Evolutionary conservation across 1,140 invertebrate genomes (phyloP), one percentile per base, ranked within the genome.

Genomic region (Pogonomyrmex barbatus): DNA sequence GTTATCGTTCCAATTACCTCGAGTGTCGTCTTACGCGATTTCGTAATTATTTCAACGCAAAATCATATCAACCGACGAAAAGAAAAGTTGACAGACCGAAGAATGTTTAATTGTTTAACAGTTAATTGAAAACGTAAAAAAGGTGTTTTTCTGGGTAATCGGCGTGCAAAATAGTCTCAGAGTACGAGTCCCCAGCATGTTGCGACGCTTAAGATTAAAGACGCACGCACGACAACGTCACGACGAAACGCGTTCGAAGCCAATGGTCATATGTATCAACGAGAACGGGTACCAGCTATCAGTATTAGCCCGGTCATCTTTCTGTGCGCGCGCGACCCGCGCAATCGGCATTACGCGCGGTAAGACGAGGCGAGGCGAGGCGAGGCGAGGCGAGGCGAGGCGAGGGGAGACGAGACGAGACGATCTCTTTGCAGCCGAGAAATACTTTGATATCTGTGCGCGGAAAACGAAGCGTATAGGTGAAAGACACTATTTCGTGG

Each of bases 261-360:
- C 84, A 89, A 89, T 85, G 78, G 87, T 87, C 75, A 82, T 79
- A 87, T 87, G 79, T 82, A 87, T 85, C 63, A 70, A 67, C 70
- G 65, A 70, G 68, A 83, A 30, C 76, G 86, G 79, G 87, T 88
- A 82, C 77, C 81, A 87, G 87, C 92, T 93, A 92, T 91, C 92
- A 93, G 92, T 93, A 92, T 93, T 93, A 92, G 81, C 86, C 86
- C 86, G 91, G 85, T 91, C 85, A 91, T 91, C 89, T 83, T 88
- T 78, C 56, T 67, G 90, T 50, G 77, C 77, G 68, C 78, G 85
- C 78, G 85, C 50, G 68, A 56, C 33, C 24, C 71, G 82, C 65
- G 45, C 78, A 42, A 56, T 50, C 86, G 84, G 24, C 24, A 63
- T 88, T 10, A 9, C 17, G 75, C 14, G 54, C 78, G 70, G 33